Conservation (phyloP, 1,140 invertebrate species). For the Sesamia nonagrioides region DNA sequence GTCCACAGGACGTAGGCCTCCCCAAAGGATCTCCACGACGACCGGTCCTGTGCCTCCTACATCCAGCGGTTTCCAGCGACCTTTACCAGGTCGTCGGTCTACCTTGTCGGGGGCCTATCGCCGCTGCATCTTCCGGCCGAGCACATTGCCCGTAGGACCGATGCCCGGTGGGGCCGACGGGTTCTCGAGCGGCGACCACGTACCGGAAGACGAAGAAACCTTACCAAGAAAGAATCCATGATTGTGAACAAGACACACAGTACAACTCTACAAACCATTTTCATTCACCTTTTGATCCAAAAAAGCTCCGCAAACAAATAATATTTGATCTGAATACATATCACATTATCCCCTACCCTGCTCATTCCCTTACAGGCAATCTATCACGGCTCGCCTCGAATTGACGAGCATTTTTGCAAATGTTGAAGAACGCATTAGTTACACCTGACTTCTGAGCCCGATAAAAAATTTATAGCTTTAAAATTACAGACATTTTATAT, state of each 20-base stretch:
- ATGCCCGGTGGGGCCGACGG: no score
- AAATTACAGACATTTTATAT: neutral
- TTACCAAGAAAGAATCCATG: no score
- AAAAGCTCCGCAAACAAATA: neutral
- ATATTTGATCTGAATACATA: slow-evolving; percentile 1
- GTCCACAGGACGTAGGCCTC: no score
- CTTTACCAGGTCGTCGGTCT: no score
- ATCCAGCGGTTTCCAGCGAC: no score
- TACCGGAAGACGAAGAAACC: no score
- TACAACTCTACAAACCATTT: neutral
- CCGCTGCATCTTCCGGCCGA: no score
- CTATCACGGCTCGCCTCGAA: slow-evolving; percentile 20
- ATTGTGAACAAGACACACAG: neutral
- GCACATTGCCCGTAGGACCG: no score
- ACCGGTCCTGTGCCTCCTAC: no score
- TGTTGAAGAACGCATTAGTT: neutral
- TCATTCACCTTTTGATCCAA: neutral
- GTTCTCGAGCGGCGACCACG: no score
- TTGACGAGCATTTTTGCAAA: neutral
- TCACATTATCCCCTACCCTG: neutral
- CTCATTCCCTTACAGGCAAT: slow-evolving; percentile 8
- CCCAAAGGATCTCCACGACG: no score
- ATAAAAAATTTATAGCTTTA: slow-evolving; percentile 3
- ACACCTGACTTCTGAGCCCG: slow-evolving; percentile 1
- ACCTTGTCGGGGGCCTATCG: no score